Evolutionary conservation across 2,888 invertebrate genomes (phyloP).

Genomic region (Ariolimax columbianus): DNA sequence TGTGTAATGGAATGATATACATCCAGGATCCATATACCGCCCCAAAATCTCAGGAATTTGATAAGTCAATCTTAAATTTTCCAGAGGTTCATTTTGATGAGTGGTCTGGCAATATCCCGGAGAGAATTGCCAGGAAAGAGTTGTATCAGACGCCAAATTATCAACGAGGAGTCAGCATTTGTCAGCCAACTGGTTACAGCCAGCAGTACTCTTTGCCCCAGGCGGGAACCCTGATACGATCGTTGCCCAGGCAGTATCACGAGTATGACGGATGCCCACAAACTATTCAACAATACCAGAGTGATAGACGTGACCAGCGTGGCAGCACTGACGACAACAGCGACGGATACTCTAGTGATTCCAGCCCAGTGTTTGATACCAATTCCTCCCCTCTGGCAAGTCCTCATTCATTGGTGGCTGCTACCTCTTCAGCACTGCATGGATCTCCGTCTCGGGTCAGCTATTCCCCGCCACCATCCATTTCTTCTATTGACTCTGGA

Average conservation of each 20-base stretch:
- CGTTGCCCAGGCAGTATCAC: background rate
- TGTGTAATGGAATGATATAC: background rate
- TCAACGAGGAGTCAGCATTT: background rate
- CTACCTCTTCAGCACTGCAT: background rate
- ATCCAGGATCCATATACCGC: background rate
- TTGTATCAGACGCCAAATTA: background rate
- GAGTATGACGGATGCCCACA: background rate
- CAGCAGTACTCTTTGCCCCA: background rate
- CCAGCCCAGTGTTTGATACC: background rate
- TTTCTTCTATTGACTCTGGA: conserved; percentile 16
- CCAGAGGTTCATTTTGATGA: too few relatives aligned
- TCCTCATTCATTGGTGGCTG: background rate
- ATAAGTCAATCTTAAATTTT: too few relatives aligned
- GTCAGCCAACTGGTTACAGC: background rate
- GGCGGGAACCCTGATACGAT: background rate
- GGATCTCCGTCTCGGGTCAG: background rate
- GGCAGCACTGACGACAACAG: background rate
- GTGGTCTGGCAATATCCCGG: too few relatives aligned
- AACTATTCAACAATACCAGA: background rate
- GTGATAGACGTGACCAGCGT: background rate
- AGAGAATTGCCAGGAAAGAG: too few relatives aligned
- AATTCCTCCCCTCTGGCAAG: background rate
- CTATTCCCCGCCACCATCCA: background rate
- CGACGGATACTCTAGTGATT: conserved; percentile 7
- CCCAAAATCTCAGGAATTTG: background rate